Base-by-base conservation (phyloP, 1,140 invertebrate species). In the Hirudo medicinalis region DNA sequence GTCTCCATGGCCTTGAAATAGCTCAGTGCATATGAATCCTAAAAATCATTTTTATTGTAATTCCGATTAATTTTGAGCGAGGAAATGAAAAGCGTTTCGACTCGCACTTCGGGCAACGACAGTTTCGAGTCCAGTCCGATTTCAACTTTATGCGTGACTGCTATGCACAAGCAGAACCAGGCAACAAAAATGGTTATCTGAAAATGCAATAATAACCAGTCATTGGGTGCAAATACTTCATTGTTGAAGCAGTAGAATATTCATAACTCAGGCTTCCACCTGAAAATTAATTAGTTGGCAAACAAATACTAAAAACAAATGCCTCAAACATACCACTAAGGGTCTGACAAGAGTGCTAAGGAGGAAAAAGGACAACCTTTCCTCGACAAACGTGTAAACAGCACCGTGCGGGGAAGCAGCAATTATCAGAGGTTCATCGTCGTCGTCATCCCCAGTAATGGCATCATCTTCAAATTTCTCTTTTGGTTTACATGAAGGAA, bases 41-140 rank as follows among this genome's bases (percentile, higher is more conserved):
- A 70, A 70, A n/a, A 6, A 27, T 22, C 43, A 54, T 36, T 36
- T 36, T 36, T 36, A 54, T 71, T 69, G 70, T 54, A 36, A 32
- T 6, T 43, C 2, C 36, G 11, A n/a, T 68, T 43, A 68, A 22
- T 63, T 63, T 63, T 11, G 9, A 49, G 9, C 15, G 43, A 49
- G 43, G 15, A 49, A 49, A 0, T 17, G 9, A 49, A 13, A 49
- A 36, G 32, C 32, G 32, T 49, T 49, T 49, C 43, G 13, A 27
- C 4, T 72, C 72, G 74, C 75, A 85, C 92, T 78, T 85, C 80
- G 0, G 93, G 91, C 86, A 96, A 88, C 2, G 91, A 89, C 74
- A 94, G 82, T 78, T 92, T 87, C 83, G 94, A 91, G 79, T 96
- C 91, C 60, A 96, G 83, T 19, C 93, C 92, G 66, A 91, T 79